Percentiles rank a stretch among this genome's conserved stretches.
phyloP scores from a whole-genome alignment of 37 sponge, comb jelly and placozoan species.

The Halisarca cf. caerulea region DNA sequence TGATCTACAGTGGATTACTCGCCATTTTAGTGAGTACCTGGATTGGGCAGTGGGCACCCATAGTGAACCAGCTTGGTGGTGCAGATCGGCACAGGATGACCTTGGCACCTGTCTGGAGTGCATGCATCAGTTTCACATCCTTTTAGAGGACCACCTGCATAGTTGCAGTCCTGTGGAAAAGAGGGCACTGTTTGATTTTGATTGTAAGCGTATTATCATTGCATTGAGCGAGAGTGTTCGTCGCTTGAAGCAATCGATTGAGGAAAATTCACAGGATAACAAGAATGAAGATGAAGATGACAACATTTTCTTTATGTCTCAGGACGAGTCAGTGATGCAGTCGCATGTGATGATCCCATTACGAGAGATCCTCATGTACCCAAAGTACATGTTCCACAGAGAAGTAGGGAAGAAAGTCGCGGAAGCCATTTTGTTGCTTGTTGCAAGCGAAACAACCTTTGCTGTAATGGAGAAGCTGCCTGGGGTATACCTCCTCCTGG shows the following conservation, averaged over 20 bases:
- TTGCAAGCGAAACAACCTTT: not conserved
- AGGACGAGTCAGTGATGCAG: not conserved
- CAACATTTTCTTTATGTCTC: not conserved
- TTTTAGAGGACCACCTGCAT: not conserved
- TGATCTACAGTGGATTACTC: constrained; percentile 7
- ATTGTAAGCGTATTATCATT: not conserved
- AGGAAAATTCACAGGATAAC: no score
- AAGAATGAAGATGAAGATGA: constrained; percentile 1
- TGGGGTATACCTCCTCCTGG: constrained; percentile 49
- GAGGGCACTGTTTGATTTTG: not conserved
- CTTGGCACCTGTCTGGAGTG: constrained; percentile 1
- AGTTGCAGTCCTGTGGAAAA: not conserved
- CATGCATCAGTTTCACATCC: not conserved
- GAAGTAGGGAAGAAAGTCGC: not conserved
- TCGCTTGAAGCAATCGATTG: no score
- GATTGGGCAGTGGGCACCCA: not conserved
- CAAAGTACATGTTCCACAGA: not conserved
- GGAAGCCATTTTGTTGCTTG: not conserved
- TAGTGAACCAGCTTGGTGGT: not conserved
- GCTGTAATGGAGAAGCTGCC: constrained; percentile 31
- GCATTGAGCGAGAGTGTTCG: not conserved
- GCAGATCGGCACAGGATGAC: not conserved
- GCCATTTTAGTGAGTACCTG: not conserved
- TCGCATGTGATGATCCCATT: constrained; percentile 5
- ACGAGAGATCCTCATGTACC: constrained; percentile 40